These are phyloP conservation scores for Perca flavescens DNA, from an alignment of 2,113 vertebrate species.

Conservation along the genomic window DNA sequence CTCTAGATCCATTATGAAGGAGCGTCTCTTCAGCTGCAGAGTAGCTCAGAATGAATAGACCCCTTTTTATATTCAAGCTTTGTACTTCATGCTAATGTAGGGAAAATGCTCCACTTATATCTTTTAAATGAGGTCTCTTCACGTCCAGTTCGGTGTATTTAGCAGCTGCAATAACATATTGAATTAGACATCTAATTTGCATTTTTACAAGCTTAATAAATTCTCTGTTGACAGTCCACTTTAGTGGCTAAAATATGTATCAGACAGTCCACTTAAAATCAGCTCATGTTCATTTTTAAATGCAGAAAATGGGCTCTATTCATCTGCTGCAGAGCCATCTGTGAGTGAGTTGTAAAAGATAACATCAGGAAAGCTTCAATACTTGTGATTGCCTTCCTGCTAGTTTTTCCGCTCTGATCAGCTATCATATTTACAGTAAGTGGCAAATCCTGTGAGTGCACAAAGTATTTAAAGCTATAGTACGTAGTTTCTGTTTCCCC, in stretches of 20 bases:
- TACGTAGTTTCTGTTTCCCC: no score
- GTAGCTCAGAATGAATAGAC: slow-evolving; percentile 7
- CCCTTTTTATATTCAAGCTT: slow-evolving; percentile 43
- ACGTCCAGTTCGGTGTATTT: slow-evolving; percentile 20
- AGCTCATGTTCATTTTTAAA: slow-evolving; percentile 40
- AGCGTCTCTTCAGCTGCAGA: slow-evolving; percentile 15
- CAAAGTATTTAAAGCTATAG: not conserved
- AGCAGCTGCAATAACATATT: slow-evolving; percentile 45
- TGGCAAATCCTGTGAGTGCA: not conserved
- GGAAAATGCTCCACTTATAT: slow-evolving; percentile 38
- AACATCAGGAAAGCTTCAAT: slow-evolving; percentile 23
- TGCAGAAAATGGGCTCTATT: slow-evolving; percentile 27
- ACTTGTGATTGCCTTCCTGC: not conserved
- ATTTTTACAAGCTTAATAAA: slow-evolving; percentile 41
- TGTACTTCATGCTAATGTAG: slow-evolving; percentile 46
- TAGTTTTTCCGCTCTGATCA: slow-evolving; percentile 7
- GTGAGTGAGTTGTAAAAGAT: slow-evolving; percentile 8
- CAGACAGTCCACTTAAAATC: slow-evolving; percentile 24
- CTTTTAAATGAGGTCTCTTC: slow-evolving; percentile 48
- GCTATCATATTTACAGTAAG: not conserved
- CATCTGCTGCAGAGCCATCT: slow-evolving; percentile 18
- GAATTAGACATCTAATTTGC: slow-evolving; percentile 43
- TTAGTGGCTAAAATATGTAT: slow-evolving; percentile 14
- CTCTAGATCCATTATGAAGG: not conserved
- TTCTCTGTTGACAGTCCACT: slow-evolving; percentile 11